Evolutionary conservation across 2,888 invertebrate species (phyloP).

Genomic region (Scaptodrosophila latifasciaeformis): DNA sequence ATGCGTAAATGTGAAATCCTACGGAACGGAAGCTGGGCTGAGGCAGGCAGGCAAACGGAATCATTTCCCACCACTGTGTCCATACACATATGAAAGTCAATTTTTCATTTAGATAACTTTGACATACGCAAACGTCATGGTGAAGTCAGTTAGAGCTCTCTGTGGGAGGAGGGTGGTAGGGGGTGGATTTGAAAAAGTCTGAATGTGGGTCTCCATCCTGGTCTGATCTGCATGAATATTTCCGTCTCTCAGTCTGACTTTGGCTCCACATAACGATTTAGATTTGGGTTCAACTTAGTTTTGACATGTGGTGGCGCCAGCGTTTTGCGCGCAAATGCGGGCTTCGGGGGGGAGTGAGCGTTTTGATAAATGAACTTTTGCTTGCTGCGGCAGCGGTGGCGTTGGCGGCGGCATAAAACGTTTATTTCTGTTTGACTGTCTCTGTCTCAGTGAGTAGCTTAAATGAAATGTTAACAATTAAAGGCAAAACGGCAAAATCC

Average conservation of each 20-base stretch:
- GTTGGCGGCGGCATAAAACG: conserved; percentile 32
- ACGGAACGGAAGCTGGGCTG: conserved; percentile 60
- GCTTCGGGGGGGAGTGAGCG: conserved; percentile 33
- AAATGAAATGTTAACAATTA: conserved; percentile 68
- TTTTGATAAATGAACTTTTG: conserved; percentile 64
- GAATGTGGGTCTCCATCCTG: too few relatives aligned
- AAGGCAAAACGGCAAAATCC: conserved; percentile 55
- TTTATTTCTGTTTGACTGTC: conserved; percentile 4
- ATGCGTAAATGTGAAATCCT: conserved; percentile 66
- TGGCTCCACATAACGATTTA: conserved; percentile 54
- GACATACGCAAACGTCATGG: conserved; percentile 66
- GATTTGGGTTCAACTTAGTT: conserved; percentile 58
- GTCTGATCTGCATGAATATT: too few relatives aligned
- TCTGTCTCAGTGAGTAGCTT: conserved; percentile 30
- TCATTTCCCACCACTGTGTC: conserved; percentile 46
- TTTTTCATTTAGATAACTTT: conserved; percentile 68
- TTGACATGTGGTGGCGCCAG: conserved; percentile 59
- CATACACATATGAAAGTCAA: conserved; percentile 66
- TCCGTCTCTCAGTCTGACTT: too few relatives aligned
- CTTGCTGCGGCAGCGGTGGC: too few relatives aligned
- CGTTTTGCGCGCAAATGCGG: conserved; percentile 58
- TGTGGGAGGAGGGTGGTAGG: conserved; percentile 3
- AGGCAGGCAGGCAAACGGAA: conserved; percentile 39
- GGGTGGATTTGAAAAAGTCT: not conserved
- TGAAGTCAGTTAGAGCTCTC: too few relatives aligned